Evolutionary conservation across 1,140 invertebrate genomes (phyloP).

Genomic region (Diabrotica undecimpunctata): DNA sequence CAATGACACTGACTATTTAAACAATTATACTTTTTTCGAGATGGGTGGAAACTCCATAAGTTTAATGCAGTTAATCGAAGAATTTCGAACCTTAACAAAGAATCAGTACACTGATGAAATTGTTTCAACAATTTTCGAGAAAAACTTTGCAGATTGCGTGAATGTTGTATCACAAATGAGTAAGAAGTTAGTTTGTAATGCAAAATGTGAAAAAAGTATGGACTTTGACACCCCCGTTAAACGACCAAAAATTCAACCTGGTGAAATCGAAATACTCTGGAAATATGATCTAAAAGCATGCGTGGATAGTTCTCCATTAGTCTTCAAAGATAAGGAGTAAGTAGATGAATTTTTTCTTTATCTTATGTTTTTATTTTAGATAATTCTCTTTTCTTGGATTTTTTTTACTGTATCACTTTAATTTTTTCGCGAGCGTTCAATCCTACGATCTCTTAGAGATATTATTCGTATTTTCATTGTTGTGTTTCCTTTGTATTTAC

Average conservation of each 20-base stretch:
- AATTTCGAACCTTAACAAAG: slow-evolving; percentile 5
- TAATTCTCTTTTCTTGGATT: too few relatives aligned
- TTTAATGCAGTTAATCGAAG: slow-evolving; percentile 1
- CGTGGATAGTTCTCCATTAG: slow-evolving; percentile 65
- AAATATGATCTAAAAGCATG: slow-evolving; percentile 65
- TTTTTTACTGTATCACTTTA: too few relatives aligned
- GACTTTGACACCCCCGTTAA: too few relatives aligned
- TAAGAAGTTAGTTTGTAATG: neutral
- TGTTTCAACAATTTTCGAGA: neutral
- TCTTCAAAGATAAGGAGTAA: slow-evolving; percentile 53
- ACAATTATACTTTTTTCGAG: slow-evolving; percentile 1
- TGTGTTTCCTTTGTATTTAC: too few relatives aligned
- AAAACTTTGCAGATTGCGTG: neutral
- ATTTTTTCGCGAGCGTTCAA: too few relatives aligned
- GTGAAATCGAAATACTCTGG: slow-evolving; percentile 48
- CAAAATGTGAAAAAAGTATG: too few relatives aligned
- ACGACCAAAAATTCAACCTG: slow-evolving; percentile 7
- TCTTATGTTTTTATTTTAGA: too few relatives aligned
- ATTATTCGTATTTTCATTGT: too few relatives aligned
- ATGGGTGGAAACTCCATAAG: slow-evolving; percentile 7
- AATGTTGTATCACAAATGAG: neutral
- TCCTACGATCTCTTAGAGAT: too few relatives aligned
- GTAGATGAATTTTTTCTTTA: neutral
- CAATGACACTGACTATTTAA: neutral
- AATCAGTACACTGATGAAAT: neutral